Evolutionary conservation across 2,113 vertebrate genomes (phyloP).

Genomic region (Hippocampus zosterae): DNA sequence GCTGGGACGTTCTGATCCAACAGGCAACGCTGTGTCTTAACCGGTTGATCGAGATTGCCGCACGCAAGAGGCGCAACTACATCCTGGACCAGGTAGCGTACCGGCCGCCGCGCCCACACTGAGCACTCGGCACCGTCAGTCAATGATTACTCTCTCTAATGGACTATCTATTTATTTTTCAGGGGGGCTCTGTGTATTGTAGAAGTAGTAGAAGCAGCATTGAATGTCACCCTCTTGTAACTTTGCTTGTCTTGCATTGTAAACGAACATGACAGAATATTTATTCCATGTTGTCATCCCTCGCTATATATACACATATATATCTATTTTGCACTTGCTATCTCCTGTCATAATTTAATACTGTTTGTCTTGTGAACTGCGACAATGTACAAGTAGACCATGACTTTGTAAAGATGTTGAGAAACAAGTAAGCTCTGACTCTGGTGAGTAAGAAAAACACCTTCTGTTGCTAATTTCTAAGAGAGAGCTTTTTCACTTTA

Average conservation of each 20-base stretch:
- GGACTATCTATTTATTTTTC: constrained; percentile 74
- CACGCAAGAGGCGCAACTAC: constrained; percentile 89
- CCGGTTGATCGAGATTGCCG: constrained; percentile 86
- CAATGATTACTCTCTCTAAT: constrained; percentile 71
- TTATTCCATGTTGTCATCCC: constrained; percentile 56
- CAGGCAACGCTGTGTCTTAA: constrained; percentile 92
- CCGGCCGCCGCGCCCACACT: constrained; percentile 21
- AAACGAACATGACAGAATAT: constrained; percentile 55
- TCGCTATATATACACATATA: constrained; percentile 39
- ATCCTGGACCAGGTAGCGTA: constrained; percentile 87
- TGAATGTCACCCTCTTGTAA: constrained; percentile 65
- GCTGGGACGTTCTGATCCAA: constrained; percentile 89
- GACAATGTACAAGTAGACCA: constrained; percentile 79
- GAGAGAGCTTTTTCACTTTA: constrained; percentile 60
- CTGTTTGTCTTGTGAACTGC: constrained; percentile 72
- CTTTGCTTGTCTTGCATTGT: constrained; percentile 64
- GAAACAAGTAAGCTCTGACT: constrained; percentile 77
- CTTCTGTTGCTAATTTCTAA: constrained; percentile 78
- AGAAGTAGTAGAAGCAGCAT: constrained; percentile 66
- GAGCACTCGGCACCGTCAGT: constrained; percentile 57
- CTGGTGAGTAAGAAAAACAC: constrained; percentile 81
- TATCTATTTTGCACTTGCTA: constrained; percentile 51
- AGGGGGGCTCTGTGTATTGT: constrained; percentile 71
- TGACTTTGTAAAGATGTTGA: constrained; percentile 81
- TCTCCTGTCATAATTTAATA: constrained; percentile 65